These are phyloP conservation scores for Rosalia funebris DNA, from an alignment of 2,888 invertebrate species.

Conservation along the genomic window DNA sequence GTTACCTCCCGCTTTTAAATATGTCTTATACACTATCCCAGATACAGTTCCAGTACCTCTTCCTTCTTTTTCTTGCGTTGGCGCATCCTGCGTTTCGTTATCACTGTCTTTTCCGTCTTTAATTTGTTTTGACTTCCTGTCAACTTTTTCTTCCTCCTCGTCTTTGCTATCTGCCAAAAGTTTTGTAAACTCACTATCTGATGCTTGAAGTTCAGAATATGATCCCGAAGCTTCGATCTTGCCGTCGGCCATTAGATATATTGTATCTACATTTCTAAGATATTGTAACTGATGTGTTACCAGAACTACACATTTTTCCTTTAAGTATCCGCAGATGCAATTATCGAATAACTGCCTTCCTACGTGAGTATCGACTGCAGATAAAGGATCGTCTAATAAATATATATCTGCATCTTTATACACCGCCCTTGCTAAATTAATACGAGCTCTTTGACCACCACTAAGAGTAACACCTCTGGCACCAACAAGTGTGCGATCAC, in stretches of 20 bases:
- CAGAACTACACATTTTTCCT: constrained; percentile 74
- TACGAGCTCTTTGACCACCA: constrained; percentile 86
- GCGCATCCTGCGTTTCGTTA: constrained; percentile 46
- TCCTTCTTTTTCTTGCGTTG: constrained; percentile 67
- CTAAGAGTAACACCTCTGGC: constrained; percentile 77
- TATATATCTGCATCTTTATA: constrained; percentile 86
- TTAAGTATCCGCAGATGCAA: constrained; percentile 73
- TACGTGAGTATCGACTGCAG: constrained; percentile 89
- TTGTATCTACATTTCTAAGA: constrained; percentile 68
- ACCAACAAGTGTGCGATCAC: constrained; percentile 81
- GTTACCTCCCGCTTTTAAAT: constrained; percentile 78
- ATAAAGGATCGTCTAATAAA: constrained; percentile 86
- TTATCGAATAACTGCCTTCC: constrained; percentile 86
- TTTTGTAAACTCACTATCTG: constrained; percentile 78
- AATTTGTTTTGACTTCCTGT: constrained; percentile 7
- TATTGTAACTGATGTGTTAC: constrained; percentile 80
- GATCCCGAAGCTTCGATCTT: constrained; percentile 70
- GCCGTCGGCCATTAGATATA: constrained; percentile 68
- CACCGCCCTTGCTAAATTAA: constrained; percentile 84
- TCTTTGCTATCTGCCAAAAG: constrained; percentile 27
- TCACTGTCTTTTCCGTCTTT: constrained; percentile 9
- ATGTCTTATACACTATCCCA: constrained; percentile 71
- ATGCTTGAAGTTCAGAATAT: constrained; percentile 75
- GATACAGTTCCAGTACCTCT: constrained; percentile 70
- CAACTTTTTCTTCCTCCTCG: constrained; percentile 31